phyloP scores from a whole-genome alignment of 2,888 invertebrate genomes.

The Drosophila engyochracea region DNA sequence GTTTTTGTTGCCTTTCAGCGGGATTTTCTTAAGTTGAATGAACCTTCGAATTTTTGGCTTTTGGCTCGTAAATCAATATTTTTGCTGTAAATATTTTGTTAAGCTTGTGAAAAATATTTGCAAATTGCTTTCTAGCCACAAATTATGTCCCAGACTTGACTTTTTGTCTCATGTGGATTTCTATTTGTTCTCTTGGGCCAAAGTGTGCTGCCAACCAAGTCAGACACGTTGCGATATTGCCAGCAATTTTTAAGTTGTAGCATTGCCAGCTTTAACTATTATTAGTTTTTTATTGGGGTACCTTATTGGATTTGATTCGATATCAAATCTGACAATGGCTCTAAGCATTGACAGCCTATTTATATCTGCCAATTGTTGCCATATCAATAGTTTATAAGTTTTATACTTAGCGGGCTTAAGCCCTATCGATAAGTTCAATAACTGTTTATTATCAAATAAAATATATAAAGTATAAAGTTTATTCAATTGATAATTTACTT shows the following conservation, averaged over 20 bases:
- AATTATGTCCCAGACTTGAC: conserved; percentile 16
- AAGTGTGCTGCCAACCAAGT: conserved; percentile 1
- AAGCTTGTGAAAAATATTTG: conserved; percentile 34
- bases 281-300: not conserved
- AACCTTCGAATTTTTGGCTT: conserved; percentile 39
- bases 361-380: not conserved
- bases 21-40: conserved; percentile 51
- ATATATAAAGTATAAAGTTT: not conserved
- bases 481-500: not conserved
- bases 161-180: conserved; percentile 6
- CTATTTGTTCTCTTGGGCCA: conserved; percentile 32
- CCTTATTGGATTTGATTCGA: not conserved
- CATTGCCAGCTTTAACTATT: conserved; percentile 13
- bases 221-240: conserved; percentile 2
- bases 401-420: not conserved
- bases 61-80: conserved; percentile 62
- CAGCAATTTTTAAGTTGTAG: conserved; percentile 3
- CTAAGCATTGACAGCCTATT: not conserved
- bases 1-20: not conserved
- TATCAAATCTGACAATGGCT: not conserved
- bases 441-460: conserved; percentile 5
- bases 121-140: conserved; percentile 22
- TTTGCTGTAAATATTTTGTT: conserved; percentile 54
- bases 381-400: not conserved
- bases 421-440: not conserved